Base-by-base conservation (phyloP, 2,888 invertebrate genomes). In the Yponomeuta evonymella region DNA sequence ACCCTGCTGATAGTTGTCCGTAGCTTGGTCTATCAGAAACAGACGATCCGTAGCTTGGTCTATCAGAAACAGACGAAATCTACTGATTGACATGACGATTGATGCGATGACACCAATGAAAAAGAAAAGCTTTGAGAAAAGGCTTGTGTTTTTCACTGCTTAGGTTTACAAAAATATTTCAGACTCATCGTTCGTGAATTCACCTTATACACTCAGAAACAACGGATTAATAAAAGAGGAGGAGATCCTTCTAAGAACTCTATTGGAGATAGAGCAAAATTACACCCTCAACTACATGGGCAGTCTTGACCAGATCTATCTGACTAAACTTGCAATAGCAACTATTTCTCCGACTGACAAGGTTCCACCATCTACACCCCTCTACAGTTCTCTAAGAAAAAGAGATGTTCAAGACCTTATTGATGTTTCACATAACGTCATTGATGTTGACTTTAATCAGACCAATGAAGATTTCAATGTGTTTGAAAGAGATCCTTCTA, bases 221-320 rank as follows among this genome's bases (percentile, higher is more conserved):
- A 29, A 30, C 29, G 30, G 29, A 65, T 10, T 3, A 5, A 58
- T 58, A 4, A 67, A 84, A 70, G 83, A 88, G 79, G 85, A 89
- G 43, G 83, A 85, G 67, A 73, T 85, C 58, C 75, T 87, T 62
- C 74, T 90, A 72, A 82, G 85, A 72, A 78, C 87, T 71, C 74
- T 88, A 15, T 73, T 88, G 71, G 86, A 88, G 76, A 78, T 86
- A 74, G 89, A 89, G 76, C 76, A 72, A 23, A 87, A 89, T 72
- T 72, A 76, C n/a, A 77, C 83, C 2, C 68, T 83, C 2, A 75
- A 84, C 70, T 77, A 80, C 69, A 72, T 79, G 69, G 87, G 87
- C 70, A 81, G 81, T 71, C 73, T 90, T 29, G 90, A 90, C 70
- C 83, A 89, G 72, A 74, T 84, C 33, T 90, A 84, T 75, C 75